Conservation (phyloP, 2,797 vertebrate genomes). For the Sebastes iracundus region DNA sequence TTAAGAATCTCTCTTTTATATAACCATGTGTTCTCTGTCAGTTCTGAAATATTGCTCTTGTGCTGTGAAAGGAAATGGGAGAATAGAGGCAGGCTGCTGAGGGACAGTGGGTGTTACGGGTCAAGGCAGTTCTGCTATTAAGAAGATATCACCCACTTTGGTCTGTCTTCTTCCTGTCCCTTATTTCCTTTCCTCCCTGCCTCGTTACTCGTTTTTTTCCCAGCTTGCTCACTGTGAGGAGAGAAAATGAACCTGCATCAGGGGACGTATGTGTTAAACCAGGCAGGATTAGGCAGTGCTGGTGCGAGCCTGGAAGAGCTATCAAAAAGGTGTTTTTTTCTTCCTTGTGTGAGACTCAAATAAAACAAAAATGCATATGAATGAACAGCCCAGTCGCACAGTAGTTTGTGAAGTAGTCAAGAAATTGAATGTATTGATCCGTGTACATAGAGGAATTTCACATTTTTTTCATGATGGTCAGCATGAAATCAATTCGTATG, state of each 20-base stretch:
- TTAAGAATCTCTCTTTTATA: conserved; percentile 40
- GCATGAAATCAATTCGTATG: too few relatives aligned
- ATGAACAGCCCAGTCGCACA: too few relatives aligned
- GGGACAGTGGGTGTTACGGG: conserved; percentile 42
- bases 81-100: conserved; percentile 19
- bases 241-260: conserved; percentile 61
- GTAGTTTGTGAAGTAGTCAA: too few relatives aligned
- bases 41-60: conserved; percentile 24
- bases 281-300: conserved; percentile 44
- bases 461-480: too few relatives aligned
- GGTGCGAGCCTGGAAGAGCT: conserved; percentile 14
- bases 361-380: too few relatives aligned
- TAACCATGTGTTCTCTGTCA: conserved; percentile 21
- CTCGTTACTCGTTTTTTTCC: neutral
- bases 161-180: neutral
- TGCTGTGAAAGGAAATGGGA: conserved; percentile 25
- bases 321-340: conserved; percentile 16
- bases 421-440: too few relatives aligned
- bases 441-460: accelerated
- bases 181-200: neutral
- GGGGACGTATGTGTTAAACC: conserved; percentile 39
- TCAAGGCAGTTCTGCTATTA: conserved; percentile 58
- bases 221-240: conserved; percentile 11
- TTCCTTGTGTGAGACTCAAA: neutral
- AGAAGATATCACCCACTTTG: conserved; percentile 51